Evolutionary conservation across 30 jellyfish, hydroid and myxozoan genomes (phyloP).

Genomic region (Phacellophora camtschatica): DNA sequence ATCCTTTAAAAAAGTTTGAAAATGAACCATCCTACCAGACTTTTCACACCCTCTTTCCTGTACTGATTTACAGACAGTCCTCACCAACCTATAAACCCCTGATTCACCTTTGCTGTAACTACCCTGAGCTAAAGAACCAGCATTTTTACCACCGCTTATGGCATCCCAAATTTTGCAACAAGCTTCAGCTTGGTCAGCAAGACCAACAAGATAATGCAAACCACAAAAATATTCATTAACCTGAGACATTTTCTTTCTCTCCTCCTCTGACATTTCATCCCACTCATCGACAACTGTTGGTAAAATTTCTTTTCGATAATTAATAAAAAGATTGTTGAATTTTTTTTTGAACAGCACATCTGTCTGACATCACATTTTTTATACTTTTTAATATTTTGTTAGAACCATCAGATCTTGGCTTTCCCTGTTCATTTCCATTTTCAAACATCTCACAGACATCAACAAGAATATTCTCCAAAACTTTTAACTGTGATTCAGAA

Average conservation of each 20-base stretch:
- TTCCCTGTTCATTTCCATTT: neutral
- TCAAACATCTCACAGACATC: slow-evolving; percentile 10
- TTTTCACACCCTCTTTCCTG: slow-evolving; percentile 61
- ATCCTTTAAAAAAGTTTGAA: neutral
- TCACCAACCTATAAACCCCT: slow-evolving; percentile 20
- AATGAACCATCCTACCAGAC: slow-evolving; percentile 37
- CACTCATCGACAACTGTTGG: slow-evolving; percentile 23
- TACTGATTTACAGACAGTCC: slow-evolving; percentile 32
- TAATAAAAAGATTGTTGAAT: neutral
- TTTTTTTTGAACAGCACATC: slow-evolving; percentile 44
- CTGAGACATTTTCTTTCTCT: neutral
- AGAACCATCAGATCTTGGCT: no score
- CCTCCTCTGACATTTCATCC: slow-evolving; percentile 2
- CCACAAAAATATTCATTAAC: slow-evolving; percentile 39
- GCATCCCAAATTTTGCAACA: slow-evolving; percentile 45
- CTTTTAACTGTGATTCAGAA: slow-evolving; percentile 25
- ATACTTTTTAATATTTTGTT: neutral
- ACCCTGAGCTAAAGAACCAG: slow-evolving; percentile 53
- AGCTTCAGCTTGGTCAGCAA: slow-evolving; percentile 55
- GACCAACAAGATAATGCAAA: slow-evolving; percentile 51
- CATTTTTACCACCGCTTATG: slow-evolving; percentile 26
- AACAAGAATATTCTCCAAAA: neutral
- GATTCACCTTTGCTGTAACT: slow-evolving; percentile 62
- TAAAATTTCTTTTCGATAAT: neutral
- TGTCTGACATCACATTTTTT: no score